phyloP scores from a whole-genome alignment of 2,888 invertebrate genomes.

The Lasioglossum vierecki region DNA sequence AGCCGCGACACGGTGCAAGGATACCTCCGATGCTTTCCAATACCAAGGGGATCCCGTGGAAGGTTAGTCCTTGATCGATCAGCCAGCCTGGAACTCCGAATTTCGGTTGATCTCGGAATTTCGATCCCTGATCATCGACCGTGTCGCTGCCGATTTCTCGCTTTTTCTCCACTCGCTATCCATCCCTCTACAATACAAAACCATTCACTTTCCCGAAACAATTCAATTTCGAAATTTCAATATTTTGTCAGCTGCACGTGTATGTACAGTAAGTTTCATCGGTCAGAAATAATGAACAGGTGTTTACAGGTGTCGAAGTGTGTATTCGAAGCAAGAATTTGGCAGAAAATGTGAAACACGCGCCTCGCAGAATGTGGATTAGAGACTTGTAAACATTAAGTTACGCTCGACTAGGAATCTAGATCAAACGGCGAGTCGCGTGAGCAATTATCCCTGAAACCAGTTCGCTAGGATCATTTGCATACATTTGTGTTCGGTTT shows the following conservation, averaged over 20 bases:
- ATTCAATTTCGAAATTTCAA: not conserved
- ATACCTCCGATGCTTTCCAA: conserved; percentile 60
- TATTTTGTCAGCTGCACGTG: too few species aligned
- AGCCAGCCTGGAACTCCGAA: conserved; percentile 55
- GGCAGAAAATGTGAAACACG: not conserved
- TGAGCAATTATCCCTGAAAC: conserved; percentile 31
- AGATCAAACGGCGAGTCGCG: conserved; percentile 28
- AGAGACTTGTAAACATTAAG: not conserved
- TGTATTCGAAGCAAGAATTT: not conserved
- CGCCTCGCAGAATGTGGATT: not conserved
- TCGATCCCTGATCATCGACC: conserved; percentile 36
- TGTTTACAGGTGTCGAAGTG: not conserved
- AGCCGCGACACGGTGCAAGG: conserved; percentile 64
- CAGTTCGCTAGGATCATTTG: conserved; percentile 25
- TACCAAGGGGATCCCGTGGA: conserved; percentile 50
- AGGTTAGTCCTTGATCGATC: conserved; percentile 61
- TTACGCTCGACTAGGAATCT: conserved; percentile 19
- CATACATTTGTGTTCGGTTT: conserved; percentile 5
- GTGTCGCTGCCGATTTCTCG: conserved; percentile 26
- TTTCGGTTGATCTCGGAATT: conserved; percentile 58
- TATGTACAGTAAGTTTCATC: too few species aligned
- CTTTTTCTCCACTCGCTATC: not conserved
- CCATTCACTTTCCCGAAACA: not conserved
- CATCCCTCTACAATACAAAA: not conserved
- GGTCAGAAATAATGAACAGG: not conserved